Conservation (phyloP, 2,797 vertebrate genomes). For the Cichlasoma orientale region DNA sequence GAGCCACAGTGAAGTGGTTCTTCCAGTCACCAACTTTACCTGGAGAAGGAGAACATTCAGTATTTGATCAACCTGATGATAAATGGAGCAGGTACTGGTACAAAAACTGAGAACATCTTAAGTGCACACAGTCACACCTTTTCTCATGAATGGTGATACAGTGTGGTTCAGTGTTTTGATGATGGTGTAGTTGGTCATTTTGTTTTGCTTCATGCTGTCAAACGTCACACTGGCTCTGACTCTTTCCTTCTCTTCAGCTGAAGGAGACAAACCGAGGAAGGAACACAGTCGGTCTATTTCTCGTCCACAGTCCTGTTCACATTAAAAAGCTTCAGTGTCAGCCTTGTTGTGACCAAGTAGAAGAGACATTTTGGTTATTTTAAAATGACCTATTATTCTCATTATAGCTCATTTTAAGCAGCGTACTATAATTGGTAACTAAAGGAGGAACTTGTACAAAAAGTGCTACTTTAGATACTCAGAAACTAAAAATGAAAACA, state of each 20-base stretch:
- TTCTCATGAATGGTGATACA: constrained; percentile 88
- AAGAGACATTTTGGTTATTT: no score
- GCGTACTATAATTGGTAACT: no score
- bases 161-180: constrained; percentile 72
- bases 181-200: constrained; percentile 80
- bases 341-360: no score
- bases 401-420: no score
- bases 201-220: constrained; percentile 85
- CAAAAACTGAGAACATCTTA: background rate
- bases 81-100: background rate
- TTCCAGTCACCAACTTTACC: background rate
- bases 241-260: constrained; percentile 68
- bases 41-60: background rate
- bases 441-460: no score
- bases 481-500: no score
- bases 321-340: no score
- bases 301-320: constrained; percentile 76
- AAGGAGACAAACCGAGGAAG: constrained; percentile 79
- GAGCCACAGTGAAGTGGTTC: constrained; percentile 56
- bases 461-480: no score
- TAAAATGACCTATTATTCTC: no score
- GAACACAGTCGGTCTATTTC: constrained; percentile 82
- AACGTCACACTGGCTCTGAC: constrained; percentile 75
- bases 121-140: constrained; percentile 37
- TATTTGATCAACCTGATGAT: background rate